These are phyloP conservation scores for Girardia tigrina DNA, from an alignment of 2,888 invertebrate genomes.

Conservation along the genomic window DNA sequence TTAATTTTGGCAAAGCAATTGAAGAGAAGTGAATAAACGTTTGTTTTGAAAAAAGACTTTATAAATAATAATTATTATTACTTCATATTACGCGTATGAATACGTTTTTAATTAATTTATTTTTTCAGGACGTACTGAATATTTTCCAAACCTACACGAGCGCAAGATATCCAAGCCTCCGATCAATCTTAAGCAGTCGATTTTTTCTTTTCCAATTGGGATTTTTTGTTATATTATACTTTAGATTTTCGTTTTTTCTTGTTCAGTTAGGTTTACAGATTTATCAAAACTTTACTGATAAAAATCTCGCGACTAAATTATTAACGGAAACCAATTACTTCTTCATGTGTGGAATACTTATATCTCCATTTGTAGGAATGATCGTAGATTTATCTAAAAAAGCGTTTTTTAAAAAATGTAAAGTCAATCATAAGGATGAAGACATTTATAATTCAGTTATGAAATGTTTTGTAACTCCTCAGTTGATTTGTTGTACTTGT, in stretches of 20 bases:
- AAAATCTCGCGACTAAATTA: neutral
- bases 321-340: neutral
- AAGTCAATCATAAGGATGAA: too few relatives aligned
- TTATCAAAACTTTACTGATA: neutral
- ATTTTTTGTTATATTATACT: neutral
- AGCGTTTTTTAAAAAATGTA: neutral
- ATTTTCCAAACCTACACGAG: neutral
- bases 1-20: too few relatives aligned
- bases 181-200: neutral
- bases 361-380: neutral
- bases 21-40: too few relatives aligned
- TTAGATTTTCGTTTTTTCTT: neutral
- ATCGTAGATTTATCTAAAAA: neutral
- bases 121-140: too few relatives aligned
- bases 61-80: too few relatives aligned
- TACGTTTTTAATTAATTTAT: too few relatives aligned
- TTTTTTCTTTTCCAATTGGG: neutral
- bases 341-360: neutral
- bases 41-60: too few relatives aligned
- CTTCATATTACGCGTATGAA: too few relatives aligned
- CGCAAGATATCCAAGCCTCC: neutral
- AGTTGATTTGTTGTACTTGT: slow-evolving; percentile 5
- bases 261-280: neutral
- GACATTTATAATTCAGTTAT: neutral
- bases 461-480: neutral